These are phyloP conservation scores for Cyrtorhinus lividipennis DNA, from an alignment of 1,140 invertebrate species.

Conservation along the genomic window DNA sequence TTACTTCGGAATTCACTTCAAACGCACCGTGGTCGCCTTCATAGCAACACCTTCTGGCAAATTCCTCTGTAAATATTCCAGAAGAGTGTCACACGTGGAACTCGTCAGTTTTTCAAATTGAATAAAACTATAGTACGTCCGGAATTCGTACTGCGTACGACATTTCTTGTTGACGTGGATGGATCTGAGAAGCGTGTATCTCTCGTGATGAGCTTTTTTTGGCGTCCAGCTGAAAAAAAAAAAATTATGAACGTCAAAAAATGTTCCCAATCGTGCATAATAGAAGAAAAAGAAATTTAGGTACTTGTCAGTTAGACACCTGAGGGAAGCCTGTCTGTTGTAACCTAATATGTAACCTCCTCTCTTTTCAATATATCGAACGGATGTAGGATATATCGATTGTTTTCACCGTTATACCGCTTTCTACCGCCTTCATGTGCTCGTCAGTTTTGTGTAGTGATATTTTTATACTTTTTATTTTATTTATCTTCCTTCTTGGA, in stretches of 20 bases:
- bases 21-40: slow-evolving; percentile 76
- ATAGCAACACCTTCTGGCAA: slow-evolving; percentile 92
- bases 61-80: slow-evolving; percentile 95
- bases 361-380: too few species aligned
- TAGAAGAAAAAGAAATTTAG: background rate
- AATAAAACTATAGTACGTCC: slow-evolving; percentile 81
- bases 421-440: too few species aligned
- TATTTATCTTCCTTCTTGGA: too few species aligned
- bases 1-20: too few species aligned
- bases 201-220: slow-evolving; percentile 53
- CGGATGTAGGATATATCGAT: too few species aligned
- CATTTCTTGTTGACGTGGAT: slow-evolving; percentile 89
- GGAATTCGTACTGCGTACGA: slow-evolving; percentile 86
- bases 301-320: too few species aligned
- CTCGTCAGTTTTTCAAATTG: slow-evolving; percentile 75
- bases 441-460: too few species aligned
- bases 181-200: slow-evolving; percentile 69
- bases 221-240: slow-evolving; percentile 48
- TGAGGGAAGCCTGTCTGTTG: background rate
- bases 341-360: background rate
- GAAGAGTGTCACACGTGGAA: slow-evolving; percentile 85
- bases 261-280: background rate
- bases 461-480: too few species aligned
- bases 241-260: background rate
- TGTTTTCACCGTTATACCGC: too few species aligned